Percentiles rank a stretch among this genome's conserved stretches.
These are phyloP conservation scores for Drosophila asahinai DNA, from an alignment of 1,140 invertebrate species.

Conservation along the genomic window DNA sequence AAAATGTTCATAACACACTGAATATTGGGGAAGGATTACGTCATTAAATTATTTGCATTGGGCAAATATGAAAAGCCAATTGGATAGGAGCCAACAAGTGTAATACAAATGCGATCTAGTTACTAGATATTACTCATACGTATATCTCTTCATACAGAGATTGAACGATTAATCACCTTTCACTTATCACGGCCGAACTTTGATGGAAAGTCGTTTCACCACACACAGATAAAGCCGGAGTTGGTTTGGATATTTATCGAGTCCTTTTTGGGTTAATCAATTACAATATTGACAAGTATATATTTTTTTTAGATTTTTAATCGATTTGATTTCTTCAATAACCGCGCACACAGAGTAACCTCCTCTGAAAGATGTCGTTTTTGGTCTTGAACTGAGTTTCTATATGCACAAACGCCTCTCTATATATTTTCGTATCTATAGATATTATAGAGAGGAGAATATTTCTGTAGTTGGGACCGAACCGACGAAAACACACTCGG, in stretches of 20 bases:
- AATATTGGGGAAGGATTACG: constrained; percentile 28
- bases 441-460: constrained; percentile 30
- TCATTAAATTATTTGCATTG: constrained; percentile 45
- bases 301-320: background rate
- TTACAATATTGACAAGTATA: constrained; percentile 13
- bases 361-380: constrained; percentile 13
- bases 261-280: constrained; percentile 21
- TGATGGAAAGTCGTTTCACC: constrained; percentile 13
- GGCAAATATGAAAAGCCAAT: constrained; percentile 29
- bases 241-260: constrained; percentile 7
- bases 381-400: constrained; percentile 26
- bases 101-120: constrained; percentile 20
- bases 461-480: constrained; percentile 9
- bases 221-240: constrained; percentile 17
- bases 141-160: background rate
- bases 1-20: background rate
- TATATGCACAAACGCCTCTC: constrained; percentile 16
- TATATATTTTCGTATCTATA: constrained; percentile 40
- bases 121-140: constrained; percentile 20
- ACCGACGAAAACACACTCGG: constrained; percentile 30
- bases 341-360: constrained; percentile 10
- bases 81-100: constrained; percentile 32
- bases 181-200: constrained; percentile 47
- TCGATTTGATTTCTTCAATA: constrained; percentile 1
- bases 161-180: constrained; percentile 40